phyloP scores from a whole-genome alignment of 1,140 invertebrate species.

The Ceratosolen fusciceps region DNA sequence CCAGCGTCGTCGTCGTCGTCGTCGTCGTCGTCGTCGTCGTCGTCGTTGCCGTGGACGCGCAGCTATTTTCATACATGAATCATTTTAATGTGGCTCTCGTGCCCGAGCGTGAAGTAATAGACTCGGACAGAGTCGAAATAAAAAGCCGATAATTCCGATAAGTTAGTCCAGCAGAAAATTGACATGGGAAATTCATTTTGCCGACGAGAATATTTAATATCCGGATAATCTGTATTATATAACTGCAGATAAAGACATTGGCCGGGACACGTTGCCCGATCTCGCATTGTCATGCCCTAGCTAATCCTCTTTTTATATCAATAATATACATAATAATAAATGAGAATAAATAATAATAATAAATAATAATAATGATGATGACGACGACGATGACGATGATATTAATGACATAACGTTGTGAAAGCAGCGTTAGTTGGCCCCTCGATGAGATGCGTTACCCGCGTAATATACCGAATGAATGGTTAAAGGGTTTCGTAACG shows the following conservation, averaged over 20 bases:
- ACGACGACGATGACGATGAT: too few species aligned
- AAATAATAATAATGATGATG: too few species aligned
- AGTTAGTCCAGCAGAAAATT: neutral
- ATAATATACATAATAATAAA: too few species aligned
- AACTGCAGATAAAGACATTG: neutral
- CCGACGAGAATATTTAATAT: neutral
- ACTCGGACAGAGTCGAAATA: neutral
- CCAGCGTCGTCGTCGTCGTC: neutral
- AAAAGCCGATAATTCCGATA: neutral
- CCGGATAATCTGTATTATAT: neutral
- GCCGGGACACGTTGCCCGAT: neutral
- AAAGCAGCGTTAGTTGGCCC: too few species aligned
- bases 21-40: neutral
- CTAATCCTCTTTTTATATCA: too few species aligned
- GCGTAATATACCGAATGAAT: too few species aligned
- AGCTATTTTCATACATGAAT: slow-evolving; percentile 8
- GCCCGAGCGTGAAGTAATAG: neutral
- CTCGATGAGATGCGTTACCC: too few species aligned
- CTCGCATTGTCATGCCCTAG: too few species aligned
- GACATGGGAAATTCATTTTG: neutral
- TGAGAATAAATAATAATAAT: too few species aligned
- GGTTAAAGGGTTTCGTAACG: too few species aligned
- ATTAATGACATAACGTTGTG: too few species aligned
- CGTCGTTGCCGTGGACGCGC: too few species aligned
- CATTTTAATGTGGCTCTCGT: neutral